Evolutionary conservation across 1,140 invertebrate species (phyloP).

Genomic region (Pseudachorutes palmiensis): DNA sequence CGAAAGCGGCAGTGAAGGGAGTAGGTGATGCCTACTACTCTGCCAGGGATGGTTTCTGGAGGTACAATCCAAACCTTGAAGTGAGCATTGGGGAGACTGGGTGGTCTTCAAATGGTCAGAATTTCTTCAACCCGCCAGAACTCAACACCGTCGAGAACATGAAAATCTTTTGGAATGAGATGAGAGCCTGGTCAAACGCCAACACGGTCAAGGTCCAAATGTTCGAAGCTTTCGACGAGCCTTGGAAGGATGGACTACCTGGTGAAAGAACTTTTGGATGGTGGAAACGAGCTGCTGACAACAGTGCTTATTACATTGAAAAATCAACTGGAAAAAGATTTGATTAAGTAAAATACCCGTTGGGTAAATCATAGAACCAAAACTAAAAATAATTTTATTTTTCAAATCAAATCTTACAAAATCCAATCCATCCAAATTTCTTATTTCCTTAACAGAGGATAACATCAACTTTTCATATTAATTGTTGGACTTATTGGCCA

Average conservation of each 20-base stretch:
- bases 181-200: constrained; percentile 4
- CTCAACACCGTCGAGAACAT: constrained; percentile 11
- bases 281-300: constrained; percentile 14
- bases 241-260: constrained; percentile 19
- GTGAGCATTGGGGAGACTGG: constrained; percentile 35
- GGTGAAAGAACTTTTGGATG: constrained; percentile 26
- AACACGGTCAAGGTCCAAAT: constrained; percentile 23
- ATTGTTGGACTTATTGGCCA: too few species aligned
- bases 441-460: too few species aligned
- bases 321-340: constrained; percentile 11
- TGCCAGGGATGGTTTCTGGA: constrained; percentile 25
- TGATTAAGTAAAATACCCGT: too few species aligned
- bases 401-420: too few species aligned
- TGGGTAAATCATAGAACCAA: too few species aligned
- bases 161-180: constrained; percentile 18
- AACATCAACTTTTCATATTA: too few species aligned
- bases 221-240: constrained; percentile 32
- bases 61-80: constrained; percentile 26
- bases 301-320: constrained; percentile 15
- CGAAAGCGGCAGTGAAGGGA: constrained; percentile 18
- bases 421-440: too few species aligned
- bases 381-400: too few species aligned
- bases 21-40: constrained; percentile 24
- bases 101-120: constrained; percentile 28
- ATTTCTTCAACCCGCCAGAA: constrained; percentile 19